These are phyloP conservation scores for Antitype chi DNA, from an alignment of 2,888 invertebrate genomes.

Conservation along the genomic window DNA sequence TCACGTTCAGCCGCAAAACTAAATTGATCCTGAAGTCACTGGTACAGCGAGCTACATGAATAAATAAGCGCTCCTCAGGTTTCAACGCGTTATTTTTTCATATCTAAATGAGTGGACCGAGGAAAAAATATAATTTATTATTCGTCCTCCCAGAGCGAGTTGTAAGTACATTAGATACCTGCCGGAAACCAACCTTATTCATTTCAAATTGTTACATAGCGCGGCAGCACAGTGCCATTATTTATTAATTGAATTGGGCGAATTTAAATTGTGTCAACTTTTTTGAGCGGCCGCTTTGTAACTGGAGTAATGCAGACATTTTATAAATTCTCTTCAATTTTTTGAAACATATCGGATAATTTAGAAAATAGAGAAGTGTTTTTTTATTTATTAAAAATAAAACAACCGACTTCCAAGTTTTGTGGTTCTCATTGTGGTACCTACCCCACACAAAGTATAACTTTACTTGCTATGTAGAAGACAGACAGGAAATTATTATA, in stretches of 20 bases:
- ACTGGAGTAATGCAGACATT: not conserved
- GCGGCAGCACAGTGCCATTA: slow-evolving; percentile 38
- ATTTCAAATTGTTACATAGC: slow-evolving; percentile 54
- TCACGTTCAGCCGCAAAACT: slow-evolving; percentile 24
- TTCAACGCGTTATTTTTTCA: slow-evolving; percentile 73
- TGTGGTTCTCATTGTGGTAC: too few relatives aligned
- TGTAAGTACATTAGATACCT: slow-evolving; percentile 67
- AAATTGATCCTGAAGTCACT: slow-evolving; percentile 40
- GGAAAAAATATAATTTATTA: slow-evolving; percentile 76
- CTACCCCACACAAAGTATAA: too few relatives aligned
- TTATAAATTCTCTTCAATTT: not conserved
- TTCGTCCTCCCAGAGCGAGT: slow-evolving; percentile 70
- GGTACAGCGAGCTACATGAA: slow-evolving; percentile 38
- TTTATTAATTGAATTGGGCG: slow-evolving; percentile 65
- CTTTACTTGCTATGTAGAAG: too few relatives aligned
- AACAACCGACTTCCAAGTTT: too few relatives aligned
- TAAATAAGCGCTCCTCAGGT: slow-evolving; percentile 62
- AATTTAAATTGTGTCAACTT: slow-evolving; percentile 38
- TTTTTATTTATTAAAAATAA: too few relatives aligned
- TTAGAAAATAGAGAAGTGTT: not conserved
- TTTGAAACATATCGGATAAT: not conserved
- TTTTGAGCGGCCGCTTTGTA: slow-evolving; percentile 11
- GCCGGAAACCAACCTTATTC: slow-evolving; percentile 64
- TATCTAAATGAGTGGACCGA: slow-evolving; percentile 75
- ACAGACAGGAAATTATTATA: too few relatives aligned